Conservation (phyloP, 2,888 invertebrate species). For the Pegoplata infirma region DNA sequence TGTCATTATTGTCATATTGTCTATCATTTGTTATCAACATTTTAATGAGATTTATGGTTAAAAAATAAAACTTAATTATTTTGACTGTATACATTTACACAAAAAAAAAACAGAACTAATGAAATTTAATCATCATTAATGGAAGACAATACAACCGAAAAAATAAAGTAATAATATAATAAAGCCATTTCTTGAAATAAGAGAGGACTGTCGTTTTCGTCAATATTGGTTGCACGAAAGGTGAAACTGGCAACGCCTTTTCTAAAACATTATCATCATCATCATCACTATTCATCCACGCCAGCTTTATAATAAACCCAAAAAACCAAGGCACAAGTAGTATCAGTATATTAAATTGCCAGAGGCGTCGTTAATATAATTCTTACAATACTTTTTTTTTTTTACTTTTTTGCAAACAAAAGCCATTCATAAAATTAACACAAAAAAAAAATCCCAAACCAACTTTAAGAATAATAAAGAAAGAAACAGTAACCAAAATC, state of each 20-base stretch:
- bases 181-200: conserved; percentile 55
- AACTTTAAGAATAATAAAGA: not conserved
- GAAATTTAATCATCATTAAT: conserved; percentile 57
- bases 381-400: conserved; percentile 27
- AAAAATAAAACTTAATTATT: conserved; percentile 35
- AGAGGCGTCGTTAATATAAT: conserved; percentile 52
- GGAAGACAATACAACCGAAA: not conserved
- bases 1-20: conserved; percentile 25
- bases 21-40: conserved; percentile 44
- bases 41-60: conserved; percentile 55
- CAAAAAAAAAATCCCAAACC: not conserved
- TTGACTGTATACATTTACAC: conserved; percentile 21
- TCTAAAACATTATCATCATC: conserved; percentile 28
- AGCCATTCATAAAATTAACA: conserved; percentile 50
- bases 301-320: conserved; percentile 22
- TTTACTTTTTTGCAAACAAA: conserved; percentile 15
- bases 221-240: conserved; percentile 60
- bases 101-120: conserved; percentile 42
- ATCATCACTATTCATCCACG: conserved; percentile 22
- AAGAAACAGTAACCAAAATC: conserved; percentile 3
- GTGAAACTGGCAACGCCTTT: conserved; percentile 61
- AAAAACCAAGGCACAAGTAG: conserved; percentile 15
- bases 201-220: conserved; percentile 40
- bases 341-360: conserved; percentile 47
- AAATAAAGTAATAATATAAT: conserved; percentile 39